Base-by-base conservation (phyloP, 2,113 vertebrate species). In the Laticauda colubrina region DNA sequence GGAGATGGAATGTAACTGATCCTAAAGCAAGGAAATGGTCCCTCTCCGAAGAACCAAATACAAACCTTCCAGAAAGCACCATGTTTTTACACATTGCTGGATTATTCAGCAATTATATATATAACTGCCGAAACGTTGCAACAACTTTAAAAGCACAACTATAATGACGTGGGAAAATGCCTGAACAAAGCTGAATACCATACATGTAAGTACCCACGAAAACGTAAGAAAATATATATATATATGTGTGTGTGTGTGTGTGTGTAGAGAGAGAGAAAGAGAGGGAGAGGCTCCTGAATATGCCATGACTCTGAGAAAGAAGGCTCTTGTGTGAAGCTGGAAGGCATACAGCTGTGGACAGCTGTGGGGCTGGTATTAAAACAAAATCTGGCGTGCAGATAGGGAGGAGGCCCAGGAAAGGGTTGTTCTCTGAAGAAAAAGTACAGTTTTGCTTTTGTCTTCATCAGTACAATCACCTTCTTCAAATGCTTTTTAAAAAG, bases 291-390 rank as follows among this genome's bases (percentile, higher is more conserved):
- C 9, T 54, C 39, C 18, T 93, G 81, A 94, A 97, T 94, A 95
- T 95, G 91, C 96, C 87, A 45, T 95, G 96, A 89, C 95, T 96
- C 89, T 93, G 94, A 94, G 96, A 34, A 95, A 95, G 91, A 95
- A 97, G 94, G 2, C 97, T 96, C 96, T 96, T 95, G 97, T 93
- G 96, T 5, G 89, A 96, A 95, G 96, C 97, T 96, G 96, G 96
- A 95, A 97, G 97, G 96, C 96, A 94, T 94, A 96, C 97, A 98
- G 97, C 97, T 98, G 97, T 87, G 95, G 94, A 89, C 97, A 97
- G 97, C 98, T 98, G 97, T 81, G 93, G 88, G 94, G 94, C 97
- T 96, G 96, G 96, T 95, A 93, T 95, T 93, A 96, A 95, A 93
- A 96, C 88, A 53, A 94, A 96, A 96, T 96, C 95, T 94, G 95